Percentiles rank a stretch among this genome's conserved stretches.
Evolutionary conservation across 2,888 invertebrate genomes (phyloP).

Genomic region (Epistrophe grossulariae): DNA sequence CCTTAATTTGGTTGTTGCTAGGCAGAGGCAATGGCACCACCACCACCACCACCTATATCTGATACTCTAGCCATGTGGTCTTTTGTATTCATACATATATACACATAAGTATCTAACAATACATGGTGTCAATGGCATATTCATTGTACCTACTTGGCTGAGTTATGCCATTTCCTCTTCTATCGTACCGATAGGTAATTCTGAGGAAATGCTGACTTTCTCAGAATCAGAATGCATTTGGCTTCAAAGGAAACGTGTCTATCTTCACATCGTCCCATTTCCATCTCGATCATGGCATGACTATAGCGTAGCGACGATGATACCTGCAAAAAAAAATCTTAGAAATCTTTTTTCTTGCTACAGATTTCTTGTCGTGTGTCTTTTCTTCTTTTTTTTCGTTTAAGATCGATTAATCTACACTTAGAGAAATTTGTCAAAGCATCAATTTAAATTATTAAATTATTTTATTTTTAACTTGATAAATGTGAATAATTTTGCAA

Average conservation of each 20-base stretch:
- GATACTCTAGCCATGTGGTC: constrained; percentile 36
- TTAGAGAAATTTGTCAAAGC: neutral
- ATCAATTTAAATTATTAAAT: no score
- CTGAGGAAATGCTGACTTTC: constrained; percentile 54
- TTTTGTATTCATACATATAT: neutral
- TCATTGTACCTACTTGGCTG: constrained; percentile 39
- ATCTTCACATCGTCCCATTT: constrained; percentile 18
- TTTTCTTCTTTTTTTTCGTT: constrained; percentile 3
- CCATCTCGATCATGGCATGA: neutral
- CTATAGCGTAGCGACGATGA: neutral
- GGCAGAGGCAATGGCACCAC: constrained; percentile 17
- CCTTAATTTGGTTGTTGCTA: constrained; percentile 38
- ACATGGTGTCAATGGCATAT: constrained; percentile 51
- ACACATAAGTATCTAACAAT: neutral
- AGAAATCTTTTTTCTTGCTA: constrained; percentile 8
- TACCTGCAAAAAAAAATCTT: constrained; percentile 7
- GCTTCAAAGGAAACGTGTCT: constrained; percentile 30
- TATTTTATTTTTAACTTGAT: no score
- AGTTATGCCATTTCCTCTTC: constrained; percentile 56
- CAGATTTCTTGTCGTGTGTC: constrained; percentile 23
- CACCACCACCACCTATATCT: constrained; percentile 5
- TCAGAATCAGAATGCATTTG: constrained; percentile 45
- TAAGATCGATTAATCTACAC: constrained; percentile 33
- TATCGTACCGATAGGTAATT: constrained; percentile 19
- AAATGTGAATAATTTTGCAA: no score